Base-by-base conservation (phyloP, 2,113 vertebrate genomes). In the Scortum barcoo region DNA sequence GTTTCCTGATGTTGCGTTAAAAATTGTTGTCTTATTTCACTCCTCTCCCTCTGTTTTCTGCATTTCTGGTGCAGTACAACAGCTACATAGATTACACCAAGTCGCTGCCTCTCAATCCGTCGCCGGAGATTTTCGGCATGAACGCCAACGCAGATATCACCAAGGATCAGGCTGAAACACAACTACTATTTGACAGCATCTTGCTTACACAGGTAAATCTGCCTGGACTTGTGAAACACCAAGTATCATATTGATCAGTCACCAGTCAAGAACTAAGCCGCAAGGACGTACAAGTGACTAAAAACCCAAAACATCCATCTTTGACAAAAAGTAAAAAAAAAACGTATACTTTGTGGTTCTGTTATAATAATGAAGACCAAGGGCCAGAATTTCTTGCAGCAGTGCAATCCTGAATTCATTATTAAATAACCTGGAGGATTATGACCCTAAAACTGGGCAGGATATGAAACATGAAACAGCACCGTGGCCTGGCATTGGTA, bases 41-140 rank as follows among this genome's bases (percentile, higher is more conserved):
- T 26, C 26, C 40, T 60, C 36, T 75, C 40, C 30, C 58, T 67
- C 70, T 80, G 70, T 53, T 72, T 63, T 66, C 57, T 78, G 19
- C 75, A 0, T 85, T 67, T 65, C 51, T 83, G 73, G 84, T 87
- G 16, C 93, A 97, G 96, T 90, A 96, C 86, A 91, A 93, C 81
- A 96, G 95, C 88, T 97, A 96, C 88, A 94, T 96, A 1, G 95
- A 97, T 9, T 97, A 96, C 71, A 96, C 96, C 36, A 97, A 97
- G 92, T 91, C 89, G 1, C 93, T 97, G 84, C 96, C 97, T 1
- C 91, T 97, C 88, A 97, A 94, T 83, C 95, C 96, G 0, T 95
- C 95, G 0, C 96, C 96, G 0, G 96, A 98, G 83, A 92, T 97
- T 71, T 97, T 96, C 78, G 96, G 96, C 60, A 97, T 97, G 97